Evolutionary conservation across 2,113 vertebrate species (phyloP).

Genomic region (Pavo muticus): DNA sequence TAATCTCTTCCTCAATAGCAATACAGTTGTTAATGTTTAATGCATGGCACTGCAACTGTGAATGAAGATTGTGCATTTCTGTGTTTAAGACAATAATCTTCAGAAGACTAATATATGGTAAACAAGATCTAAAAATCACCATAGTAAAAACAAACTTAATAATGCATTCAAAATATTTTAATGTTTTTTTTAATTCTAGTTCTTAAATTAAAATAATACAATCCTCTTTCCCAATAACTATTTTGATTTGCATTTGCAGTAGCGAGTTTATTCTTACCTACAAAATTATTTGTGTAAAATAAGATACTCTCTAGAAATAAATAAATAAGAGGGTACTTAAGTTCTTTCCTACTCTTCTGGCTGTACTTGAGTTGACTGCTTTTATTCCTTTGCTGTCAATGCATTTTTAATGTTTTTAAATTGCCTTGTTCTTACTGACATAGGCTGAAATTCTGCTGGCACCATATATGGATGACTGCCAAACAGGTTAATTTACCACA

Average conservation of each 20-base stretch:
- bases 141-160: constrained; percentile 11
- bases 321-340: neutral
- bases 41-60: neutral
- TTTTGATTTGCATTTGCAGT: neutral
- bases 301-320: neutral
- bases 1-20: neutral
- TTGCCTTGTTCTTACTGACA: constrained; percentile 45
- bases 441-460: constrained; percentile 55
- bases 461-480: constrained; percentile 9
- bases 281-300: neutral
- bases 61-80: neutral
- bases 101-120: neutral
- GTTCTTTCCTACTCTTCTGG: neutral
- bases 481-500: constrained; percentile 40
- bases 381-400: constrained; percentile 45
- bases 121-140: neutral
- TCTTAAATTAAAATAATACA: neutral
- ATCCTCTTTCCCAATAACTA: neutral
- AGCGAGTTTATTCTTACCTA: neutral
- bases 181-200: neutral
- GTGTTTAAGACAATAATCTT: neutral
- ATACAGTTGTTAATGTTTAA: constrained; percentile 1
- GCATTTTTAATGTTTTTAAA: constrained; percentile 60
- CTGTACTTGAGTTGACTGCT: neutral
- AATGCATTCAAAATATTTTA: neutral